These are phyloP conservation scores for Nymphicus hollandicus DNA, from an alignment of 2,113 vertebrate species.

Conservation along the genomic window DNA sequence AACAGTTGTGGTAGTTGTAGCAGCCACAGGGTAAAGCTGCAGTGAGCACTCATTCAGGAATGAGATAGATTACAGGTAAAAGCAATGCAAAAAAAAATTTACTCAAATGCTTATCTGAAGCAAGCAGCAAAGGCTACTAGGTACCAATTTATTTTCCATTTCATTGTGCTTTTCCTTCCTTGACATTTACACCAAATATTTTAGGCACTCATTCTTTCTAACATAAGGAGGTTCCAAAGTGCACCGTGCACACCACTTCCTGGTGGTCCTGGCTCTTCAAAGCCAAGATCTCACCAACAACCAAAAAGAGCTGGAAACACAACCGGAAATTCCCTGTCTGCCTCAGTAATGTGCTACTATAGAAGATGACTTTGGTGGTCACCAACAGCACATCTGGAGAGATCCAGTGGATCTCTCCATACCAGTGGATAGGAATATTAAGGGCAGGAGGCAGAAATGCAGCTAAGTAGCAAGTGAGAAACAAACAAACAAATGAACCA, in stretches of 20 bases:
- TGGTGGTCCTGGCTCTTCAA: neutral
- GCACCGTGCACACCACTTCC: neutral
- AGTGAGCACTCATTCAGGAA: neutral
- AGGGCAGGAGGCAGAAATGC: neutral
- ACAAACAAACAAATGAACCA: neutral
- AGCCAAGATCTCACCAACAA: neutral
- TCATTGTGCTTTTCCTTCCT: neutral
- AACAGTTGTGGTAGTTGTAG: neutral
- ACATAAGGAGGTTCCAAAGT: neutral
- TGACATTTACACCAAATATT: neutral
- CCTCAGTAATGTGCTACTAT: neutral
- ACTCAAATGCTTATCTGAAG: neutral
- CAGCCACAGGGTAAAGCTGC: neutral
- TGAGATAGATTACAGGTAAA: neutral
- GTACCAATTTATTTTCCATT: neutral
- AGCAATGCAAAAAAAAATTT: neutral
- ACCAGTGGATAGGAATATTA: accelerated
- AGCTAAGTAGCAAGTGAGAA: neutral
- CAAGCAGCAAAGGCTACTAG: neutral
- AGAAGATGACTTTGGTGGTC: neutral
- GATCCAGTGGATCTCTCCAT: neutral
- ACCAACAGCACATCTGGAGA: neutral
- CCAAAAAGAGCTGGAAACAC: neutral
- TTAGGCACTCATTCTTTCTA: neutral
- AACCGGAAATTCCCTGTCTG: neutral